Conservation (phyloP, 1,140 invertebrate species). For the Aphelinus certus region DNA sequence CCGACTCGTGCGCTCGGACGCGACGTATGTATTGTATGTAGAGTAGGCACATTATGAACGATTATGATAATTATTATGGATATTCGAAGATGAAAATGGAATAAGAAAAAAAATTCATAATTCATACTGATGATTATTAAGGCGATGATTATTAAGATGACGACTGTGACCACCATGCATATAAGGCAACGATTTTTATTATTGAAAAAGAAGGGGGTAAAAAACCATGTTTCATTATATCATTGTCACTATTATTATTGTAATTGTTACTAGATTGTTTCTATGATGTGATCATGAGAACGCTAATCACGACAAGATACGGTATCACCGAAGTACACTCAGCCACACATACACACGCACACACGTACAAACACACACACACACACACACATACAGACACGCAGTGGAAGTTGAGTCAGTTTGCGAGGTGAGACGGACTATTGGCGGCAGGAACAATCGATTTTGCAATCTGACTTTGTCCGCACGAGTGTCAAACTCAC, state of each 20-base stretch:
- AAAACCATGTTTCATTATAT: constrained; percentile 37
- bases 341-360: neutral
- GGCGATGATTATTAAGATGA: constrained; percentile 48
- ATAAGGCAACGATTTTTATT: constrained; percentile 33
- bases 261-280: constrained; percentile 65
- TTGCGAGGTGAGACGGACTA: too few species aligned
- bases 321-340: neutral
- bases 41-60: constrained; percentile 60
- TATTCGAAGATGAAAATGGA: constrained; percentile 44
- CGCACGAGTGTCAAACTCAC: too few species aligned
- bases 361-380: neutral
- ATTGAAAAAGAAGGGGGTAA: constrained; percentile 13
- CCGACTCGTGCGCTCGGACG: constrained; percentile 45
- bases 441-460: too few species aligned
- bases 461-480: too few species aligned
- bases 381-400: constrained; percentile 11
- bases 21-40: constrained; percentile 67
- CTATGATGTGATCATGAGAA: constrained; percentile 54
- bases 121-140: constrained; percentile 58
- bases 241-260: constrained; percentile 44
- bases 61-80: constrained; percentile 55
- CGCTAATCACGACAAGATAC: constrained; percentile 47
- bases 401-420: neutral
- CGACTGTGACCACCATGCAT: constrained; percentile 41
- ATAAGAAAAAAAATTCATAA: constrained; percentile 46